Base-by-base conservation (phyloP, 92 coral and sea anemone species). In the Phenganax marumi region DNA sequence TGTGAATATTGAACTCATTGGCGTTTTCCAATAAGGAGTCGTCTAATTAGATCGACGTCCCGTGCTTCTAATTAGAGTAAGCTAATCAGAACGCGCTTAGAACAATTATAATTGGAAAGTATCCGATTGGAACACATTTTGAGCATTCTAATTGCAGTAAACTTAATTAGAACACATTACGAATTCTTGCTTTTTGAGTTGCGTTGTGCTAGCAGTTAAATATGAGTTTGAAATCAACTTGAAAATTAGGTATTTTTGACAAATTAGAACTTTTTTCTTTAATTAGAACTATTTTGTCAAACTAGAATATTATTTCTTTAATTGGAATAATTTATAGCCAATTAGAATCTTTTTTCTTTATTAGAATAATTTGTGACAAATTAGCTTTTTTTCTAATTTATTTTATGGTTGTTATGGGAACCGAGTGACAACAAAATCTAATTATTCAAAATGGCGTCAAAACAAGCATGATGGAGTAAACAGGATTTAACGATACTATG, bases 391-490 rank as follows among this genome's bases (percentile, higher is more conserved):
- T 33, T 33, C 43, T 33, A 33, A 33, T 33, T 33, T 33, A 33
- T 33, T 33, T 33, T 33, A 33, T 33, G 43, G 43, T 33, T 33
- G 43, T 33, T 33, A 33, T 33, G 43, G 43, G 43, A 2, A 33
- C 43, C 5, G 43, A 33, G 43, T 33, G 48, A 66, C 72, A 66
- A 66, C 72, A 66, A 62, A 66, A 66, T 1, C 55, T 72, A 47
- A 72, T 72, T 72, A 72, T 72, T 72, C 77, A 72, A 72, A 49
- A 72, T 72, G 77, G 77, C 77, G 77, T 66, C n/a, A 66, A 9
- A 66, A 66, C 72, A 66, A 62, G 18, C 49, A 22, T 47, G 5
- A 16, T 66, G 14, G 70, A 66, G 43, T 66, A 25, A 33, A 26
- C 23, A 77, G 24, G 13, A 46, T 12, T n/a, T 11, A 70, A 57